Evolutionary conservation across 2,888 invertebrate species (phyloP), one percentile per base, ranked within the genome.

Genomic region (Buathra laborator): DNA sequence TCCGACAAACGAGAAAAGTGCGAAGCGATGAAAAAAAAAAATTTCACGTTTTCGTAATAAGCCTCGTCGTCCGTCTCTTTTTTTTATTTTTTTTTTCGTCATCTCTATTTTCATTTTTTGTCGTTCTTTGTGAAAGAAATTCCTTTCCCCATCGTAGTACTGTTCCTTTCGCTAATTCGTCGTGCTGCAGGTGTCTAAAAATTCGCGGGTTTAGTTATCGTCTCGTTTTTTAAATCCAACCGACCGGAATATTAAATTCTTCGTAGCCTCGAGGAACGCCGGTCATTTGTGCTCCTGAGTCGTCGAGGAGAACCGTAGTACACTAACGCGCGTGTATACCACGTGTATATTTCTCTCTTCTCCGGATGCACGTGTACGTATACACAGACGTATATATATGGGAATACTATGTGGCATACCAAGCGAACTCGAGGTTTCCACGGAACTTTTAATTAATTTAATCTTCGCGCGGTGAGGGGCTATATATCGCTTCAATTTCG

Each of bases 391-490:
- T 24, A 37, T 56, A 46, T 70, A 16, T 59, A 53, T 46, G 48
- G 12, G 29, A 2, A 48, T 48, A 32, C 16, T 29, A 29, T 19
- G 32, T 16, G 29, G 53, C 10, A 46, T 19, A 7, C n/a, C 32
- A 53, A 70, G 64, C 81, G 71, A 66, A 64, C 37, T 43, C 32
- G 71, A 67, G 53, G 56, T 83, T 68, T 67, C 75, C 71, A 70
- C 59, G 71, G 19, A 83, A 83, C 72, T 83, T 83, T 78, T 78
- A 78, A 83, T 83, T 68, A 83, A 83, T 83, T 83, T 77, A 78
- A 83, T 78, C 67, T 51, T 59, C 66, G 62, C 53, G 44, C 43
- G n/a, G 12, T 19, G 10, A 56, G 9, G 14, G 56, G 19, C 29
- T 44, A 32, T 72, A 76, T 64, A 76, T 76, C 43, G 76, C 24